Base-by-base conservation (phyloP, 2,888 invertebrate species). In the Steinernema carpocapsae region DNA sequence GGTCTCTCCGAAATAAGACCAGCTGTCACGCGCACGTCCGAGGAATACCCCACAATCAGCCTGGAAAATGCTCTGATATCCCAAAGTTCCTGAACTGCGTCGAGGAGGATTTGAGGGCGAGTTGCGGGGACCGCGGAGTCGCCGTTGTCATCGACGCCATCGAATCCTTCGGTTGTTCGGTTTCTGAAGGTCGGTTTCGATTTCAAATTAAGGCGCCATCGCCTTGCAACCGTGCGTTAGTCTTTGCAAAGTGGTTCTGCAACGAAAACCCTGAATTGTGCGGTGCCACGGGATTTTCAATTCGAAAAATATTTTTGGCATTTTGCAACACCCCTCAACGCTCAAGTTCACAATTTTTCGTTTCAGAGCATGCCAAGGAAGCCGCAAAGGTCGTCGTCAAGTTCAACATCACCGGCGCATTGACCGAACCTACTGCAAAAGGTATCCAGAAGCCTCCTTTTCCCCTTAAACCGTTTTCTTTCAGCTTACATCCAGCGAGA, bases 61-160 rank as follows among this genome's bases (percentile, higher is more conserved):
- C 48, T 17, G 19, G 71, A 10, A 75, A 75, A 32, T 75, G 75
- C 32, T 4, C 14, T n/a, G 72, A 70, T 7, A 75, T 75, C 17
- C 75, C 75, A 6, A 22, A 37, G 59, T 75, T 72, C 71, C 70
- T 43, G 51, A n/a, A 51, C n/a, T 73, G 73, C 24, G 43, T 72
- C 32, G 70, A 70, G 22, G 42, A n/a, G 19, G 70, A 37, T 7
- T n/a, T 70, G 12, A 17, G 43, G 37, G 42, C 17, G n/a, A 7
- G 22, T 2, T 70, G 70, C n/a, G 70, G 70, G 4, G 70, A 37
- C 37, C 2, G 42, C 4, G 70, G 70, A 6, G 12, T 70, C 43
- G 70, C 70, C 70, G 70, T 70, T 42, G 43, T 70, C 42, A 42
- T 70, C 42, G 42, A 70, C n/a, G 70, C 70, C 43, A 29, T 70